A percentile compares a stretch with the other conserved stretches of the same genome.
Conservation (phyloP, 2,888 invertebrate genomes). For the Trachelus stipa region DNA sequence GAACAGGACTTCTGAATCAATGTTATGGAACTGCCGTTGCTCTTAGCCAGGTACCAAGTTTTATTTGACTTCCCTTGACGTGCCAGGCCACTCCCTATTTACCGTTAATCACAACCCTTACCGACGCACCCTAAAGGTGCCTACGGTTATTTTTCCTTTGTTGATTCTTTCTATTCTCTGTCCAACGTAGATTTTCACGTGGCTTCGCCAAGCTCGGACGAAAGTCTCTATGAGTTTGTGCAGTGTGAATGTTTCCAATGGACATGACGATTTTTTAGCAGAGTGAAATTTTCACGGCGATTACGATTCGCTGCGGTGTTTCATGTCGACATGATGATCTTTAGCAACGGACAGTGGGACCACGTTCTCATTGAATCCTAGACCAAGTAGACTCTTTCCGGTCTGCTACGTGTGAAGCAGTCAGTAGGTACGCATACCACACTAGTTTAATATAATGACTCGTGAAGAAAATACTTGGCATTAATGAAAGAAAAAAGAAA, state of each 20-base stretch:
- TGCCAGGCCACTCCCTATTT: not conserved
- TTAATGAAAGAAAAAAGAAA: not conserved
- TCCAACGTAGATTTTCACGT: not conserved
- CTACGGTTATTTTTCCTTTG: not conserved
- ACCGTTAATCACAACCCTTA: not conserved
- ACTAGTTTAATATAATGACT: not conserved
- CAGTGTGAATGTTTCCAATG: not conserved
- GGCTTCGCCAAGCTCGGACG: not conserved
- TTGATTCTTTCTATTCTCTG: not conserved
- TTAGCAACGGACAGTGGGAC: not conserved
- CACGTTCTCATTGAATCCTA: not conserved
- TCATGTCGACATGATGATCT: not conserved
- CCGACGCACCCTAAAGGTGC: not conserved
- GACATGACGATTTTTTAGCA: not conserved
- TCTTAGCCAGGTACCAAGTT: not conserved
- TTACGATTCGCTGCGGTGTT: not conserved
- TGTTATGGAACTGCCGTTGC: not conserved
- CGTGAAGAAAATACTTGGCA: not conserved
- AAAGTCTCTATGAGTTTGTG: not conserved
- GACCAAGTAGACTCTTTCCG: not conserved
- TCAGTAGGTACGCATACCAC: not conserved
- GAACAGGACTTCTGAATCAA: not conserved
- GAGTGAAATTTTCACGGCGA: not conserved
- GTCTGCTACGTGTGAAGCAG: not conserved
- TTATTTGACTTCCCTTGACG: not conserved